Conservation (phyloP, 2,113 vertebrate species). For the Oreotrochilus melanogaster region DNA sequence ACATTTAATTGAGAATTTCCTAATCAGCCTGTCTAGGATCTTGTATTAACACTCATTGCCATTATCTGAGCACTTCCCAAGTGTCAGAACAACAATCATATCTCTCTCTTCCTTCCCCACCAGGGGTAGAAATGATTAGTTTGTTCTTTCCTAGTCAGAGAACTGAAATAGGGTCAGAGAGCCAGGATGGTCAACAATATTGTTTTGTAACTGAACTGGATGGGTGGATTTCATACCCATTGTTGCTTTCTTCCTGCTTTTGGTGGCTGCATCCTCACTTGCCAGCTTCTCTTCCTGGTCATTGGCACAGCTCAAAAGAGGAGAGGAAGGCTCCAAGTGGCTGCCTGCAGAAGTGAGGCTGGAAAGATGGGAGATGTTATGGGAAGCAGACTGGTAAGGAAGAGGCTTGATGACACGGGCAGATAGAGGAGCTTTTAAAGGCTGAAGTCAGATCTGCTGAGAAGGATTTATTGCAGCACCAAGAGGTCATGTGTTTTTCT, state of each 20-base stretch:
- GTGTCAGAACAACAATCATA: conserved; percentile 54
- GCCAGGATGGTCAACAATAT: conserved; percentile 53
- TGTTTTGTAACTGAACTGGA: conserved; percentile 37
- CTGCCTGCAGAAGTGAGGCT: not conserved
- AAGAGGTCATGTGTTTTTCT: conserved; percentile 13
- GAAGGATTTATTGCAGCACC: not conserved
- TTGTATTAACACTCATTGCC: not conserved
- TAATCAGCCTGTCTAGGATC: not conserved
- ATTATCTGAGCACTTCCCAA: conserved; percentile 38
- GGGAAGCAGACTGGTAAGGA: conserved; percentile 36
- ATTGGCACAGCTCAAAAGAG: conserved; percentile 17
- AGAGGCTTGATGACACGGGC: not conserved
- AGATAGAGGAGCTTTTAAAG: conserved; percentile 24
- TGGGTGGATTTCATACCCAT: conserved; percentile 56
- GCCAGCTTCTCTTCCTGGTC: conserved; percentile 36
- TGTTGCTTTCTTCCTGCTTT: conserved; percentile 67
- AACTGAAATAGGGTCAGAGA: conserved; percentile 27
- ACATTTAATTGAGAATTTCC: not conserved
- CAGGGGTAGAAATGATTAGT: conserved; percentile 45
- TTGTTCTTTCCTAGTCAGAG: not conserved
- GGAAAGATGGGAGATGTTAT: not conserved
- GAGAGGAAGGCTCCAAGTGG: conserved; percentile 1
- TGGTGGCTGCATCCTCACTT: not conserved
- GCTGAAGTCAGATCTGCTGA: not conserved
- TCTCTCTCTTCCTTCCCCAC: conserved; percentile 36